Percentiles rank a stretch among this genome's conserved stretches.
Conservation (phyloP, 2,113 vertebrate genomes). For the Ibidorhyncha struthersii region DNA sequence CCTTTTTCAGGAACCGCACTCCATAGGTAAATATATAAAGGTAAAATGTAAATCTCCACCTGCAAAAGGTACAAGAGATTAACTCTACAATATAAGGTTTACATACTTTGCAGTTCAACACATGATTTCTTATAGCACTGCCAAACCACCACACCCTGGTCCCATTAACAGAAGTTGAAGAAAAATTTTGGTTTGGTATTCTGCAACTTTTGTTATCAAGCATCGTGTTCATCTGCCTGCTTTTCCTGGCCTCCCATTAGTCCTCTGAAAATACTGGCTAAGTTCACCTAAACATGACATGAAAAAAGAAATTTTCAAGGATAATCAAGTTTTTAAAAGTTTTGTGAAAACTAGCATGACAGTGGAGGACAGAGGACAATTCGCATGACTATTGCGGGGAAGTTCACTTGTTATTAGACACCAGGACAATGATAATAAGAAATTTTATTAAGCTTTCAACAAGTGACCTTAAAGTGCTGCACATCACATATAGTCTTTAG, state of each 20-base stretch:
- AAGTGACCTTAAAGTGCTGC: background rate
- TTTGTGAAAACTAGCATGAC: background rate
- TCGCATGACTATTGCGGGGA: background rate
- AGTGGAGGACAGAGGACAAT: background rate
- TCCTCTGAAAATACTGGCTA: background rate
- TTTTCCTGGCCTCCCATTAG: background rate
- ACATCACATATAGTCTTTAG: background rate
- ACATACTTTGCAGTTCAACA: constrained; percentile 14
- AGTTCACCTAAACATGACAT: background rate
- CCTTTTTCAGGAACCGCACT: constrained; percentile 95
- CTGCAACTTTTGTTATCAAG: background rate
- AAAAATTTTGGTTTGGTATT: background rate
- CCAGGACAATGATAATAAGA: background rate
- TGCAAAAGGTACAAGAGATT: constrained; percentile 77
- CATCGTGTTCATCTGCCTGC: background rate
- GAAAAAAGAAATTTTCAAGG: background rate
- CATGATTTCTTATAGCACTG: background rate
- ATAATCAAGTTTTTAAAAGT: background rate
- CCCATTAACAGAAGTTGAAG: background rate
- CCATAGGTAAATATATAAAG: constrained; percentile 97
- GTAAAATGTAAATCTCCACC: constrained; percentile 98
- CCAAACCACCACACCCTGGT: background rate
- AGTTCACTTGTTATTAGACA: background rate
- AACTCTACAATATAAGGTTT: constrained; percentile 29
- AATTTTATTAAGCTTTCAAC: background rate